These are phyloP conservation scores for Rhorus exstirpatorius DNA, from an alignment of 2,888 invertebrate genomes.

Conservation along the genomic window DNA sequence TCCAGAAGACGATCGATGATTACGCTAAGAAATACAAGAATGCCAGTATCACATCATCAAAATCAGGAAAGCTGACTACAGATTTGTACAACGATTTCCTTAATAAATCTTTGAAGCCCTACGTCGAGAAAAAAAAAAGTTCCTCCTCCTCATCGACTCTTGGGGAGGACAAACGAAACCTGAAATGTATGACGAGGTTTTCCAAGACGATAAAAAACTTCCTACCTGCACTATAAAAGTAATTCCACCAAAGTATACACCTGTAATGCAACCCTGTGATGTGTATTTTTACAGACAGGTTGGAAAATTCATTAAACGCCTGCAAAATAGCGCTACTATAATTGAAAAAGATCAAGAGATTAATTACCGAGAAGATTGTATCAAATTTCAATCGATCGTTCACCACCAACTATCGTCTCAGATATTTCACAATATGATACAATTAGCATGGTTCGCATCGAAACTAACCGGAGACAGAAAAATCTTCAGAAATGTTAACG, in stretches of 20 bases:
- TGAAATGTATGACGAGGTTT: constrained; percentile 66
- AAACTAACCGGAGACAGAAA: constrained; percentile 40
- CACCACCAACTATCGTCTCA: constrained; percentile 53
- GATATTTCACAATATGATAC: constrained; percentile 64
- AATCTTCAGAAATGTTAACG: no score
- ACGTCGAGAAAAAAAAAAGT: constrained; percentile 57
- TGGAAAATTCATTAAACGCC: constrained; percentile 69
- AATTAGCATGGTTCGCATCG: constrained; percentile 71
- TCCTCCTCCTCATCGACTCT: no score
- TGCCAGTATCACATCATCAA: constrained; percentile 67
- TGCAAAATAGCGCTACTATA: constrained; percentile 61
- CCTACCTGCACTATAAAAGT: no score
- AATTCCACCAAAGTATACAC: constrained; percentile 72
- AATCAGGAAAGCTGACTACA: constrained; percentile 71
- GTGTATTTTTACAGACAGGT: no score
- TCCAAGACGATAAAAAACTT: constrained; percentile 53
- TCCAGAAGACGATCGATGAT: constrained; percentile 62
- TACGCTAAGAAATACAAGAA: constrained; percentile 61
- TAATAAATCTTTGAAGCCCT: no score
- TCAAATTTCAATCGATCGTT: constrained; percentile 73
- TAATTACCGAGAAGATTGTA: constrained; percentile 66
- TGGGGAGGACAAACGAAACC: no score
- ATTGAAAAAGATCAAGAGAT: constrained; percentile 66
- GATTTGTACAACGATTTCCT: constrained; percentile 55
- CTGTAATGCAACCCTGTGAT: constrained; percentile 66